Base-by-base conservation (phyloP, 2,797 vertebrate genomes). In the Enteromius treurensis region DNA sequence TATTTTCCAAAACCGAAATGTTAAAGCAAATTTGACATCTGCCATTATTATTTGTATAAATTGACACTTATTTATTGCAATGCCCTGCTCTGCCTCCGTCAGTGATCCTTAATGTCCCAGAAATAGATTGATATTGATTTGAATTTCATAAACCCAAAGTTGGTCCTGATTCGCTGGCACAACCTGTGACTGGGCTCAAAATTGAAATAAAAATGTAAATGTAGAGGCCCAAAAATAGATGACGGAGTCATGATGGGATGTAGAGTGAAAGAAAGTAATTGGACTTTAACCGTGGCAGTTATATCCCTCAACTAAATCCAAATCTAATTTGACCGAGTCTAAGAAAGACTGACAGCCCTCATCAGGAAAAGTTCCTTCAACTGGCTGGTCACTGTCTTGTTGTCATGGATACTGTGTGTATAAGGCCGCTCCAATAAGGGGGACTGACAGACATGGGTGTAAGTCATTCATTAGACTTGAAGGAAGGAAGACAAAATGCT, bases 191-290 rank as follows among this genome's bases (percentile, higher is more conserved):
- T 94, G 91, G 90, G 93, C 89, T 93, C 91, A 94, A 95, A 96
- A 91, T 92, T 95, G 96, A 97, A 96, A 96, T 93, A 95, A 92
- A 97, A 97, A 96, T 96, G 96, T 93, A 96, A 97, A 97, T 95
- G 92, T 95, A 96, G 92, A 94, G 92, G 89, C 91, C 90, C 94
- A 80, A 49, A 94, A 93, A 47, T 47, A 89, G 87, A 90, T 89
- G 85, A 89, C 88, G 85, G 92, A 94, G 90, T 89, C 86, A 87
- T 89, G 89, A 82, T 81, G 69, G 84, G 76, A 86, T 86, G 77
- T 81, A 89, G 88, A 87, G 78, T 83, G 53, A 71, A 82, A 89
- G 83, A 85, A 87, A 89, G 85, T 75, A 82, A 86, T 90, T 88
- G 84, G 84, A 85, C 85, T 83, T 88, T 81, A 86, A 82, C 88